These are phyloP conservation scores for Drosophila funebris DNA, from an alignment of 1,140 invertebrate species.

Conservation along the genomic window DNA sequence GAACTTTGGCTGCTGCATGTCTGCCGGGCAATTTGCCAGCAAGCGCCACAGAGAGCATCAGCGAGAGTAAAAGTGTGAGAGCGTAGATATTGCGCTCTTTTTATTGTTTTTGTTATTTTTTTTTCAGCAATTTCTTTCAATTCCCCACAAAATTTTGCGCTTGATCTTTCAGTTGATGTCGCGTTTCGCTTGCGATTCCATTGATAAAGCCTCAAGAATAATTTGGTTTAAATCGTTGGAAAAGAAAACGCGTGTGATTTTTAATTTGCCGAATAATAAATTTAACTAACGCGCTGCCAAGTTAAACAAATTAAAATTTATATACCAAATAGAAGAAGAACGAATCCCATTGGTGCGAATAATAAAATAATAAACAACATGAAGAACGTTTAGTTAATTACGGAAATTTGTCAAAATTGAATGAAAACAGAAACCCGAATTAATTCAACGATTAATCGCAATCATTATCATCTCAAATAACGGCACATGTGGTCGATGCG, in stretches of 20 bases:
- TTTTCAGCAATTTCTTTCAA: slow-evolving; percentile 27
- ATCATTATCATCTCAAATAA: slow-evolving; percentile 10
- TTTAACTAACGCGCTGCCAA: slow-evolving; percentile 7
- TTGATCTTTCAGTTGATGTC: slow-evolving; percentile 67
- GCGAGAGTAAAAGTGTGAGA: too few species aligned
- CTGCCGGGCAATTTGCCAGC: slow-evolving; percentile 62
- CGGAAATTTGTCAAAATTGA: slow-evolving; percentile 1
- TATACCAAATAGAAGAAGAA: not conserved
- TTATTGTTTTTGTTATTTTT: slow-evolving; percentile 13
- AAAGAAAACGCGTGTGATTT: slow-evolving; percentile 27
- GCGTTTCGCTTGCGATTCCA: slow-evolving; percentile 51
- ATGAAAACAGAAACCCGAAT: not conserved
- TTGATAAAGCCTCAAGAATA: slow-evolving; percentile 59
- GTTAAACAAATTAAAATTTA: slow-evolving; percentile 12
- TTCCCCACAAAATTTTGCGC: slow-evolving; percentile 46
- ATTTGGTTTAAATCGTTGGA: not conserved
- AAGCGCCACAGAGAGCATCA: too few species aligned
- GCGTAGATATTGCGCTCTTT: slow-evolving; percentile 22
- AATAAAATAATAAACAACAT: not conserved
- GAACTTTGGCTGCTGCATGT: slow-evolving; percentile 68
- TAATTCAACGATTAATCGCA: slow-evolving; percentile 1
- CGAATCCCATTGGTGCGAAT: not conserved
- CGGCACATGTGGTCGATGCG: slow-evolving; percentile 12
- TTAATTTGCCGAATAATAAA: slow-evolving; percentile 8
- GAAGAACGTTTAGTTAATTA: not conserved